A percentile compares a stretch with the other conserved stretches of the same genome.
Conservation (phyloP, 2,113 vertebrate genomes). For the Mesoclemmys tuberculata region DNA sequence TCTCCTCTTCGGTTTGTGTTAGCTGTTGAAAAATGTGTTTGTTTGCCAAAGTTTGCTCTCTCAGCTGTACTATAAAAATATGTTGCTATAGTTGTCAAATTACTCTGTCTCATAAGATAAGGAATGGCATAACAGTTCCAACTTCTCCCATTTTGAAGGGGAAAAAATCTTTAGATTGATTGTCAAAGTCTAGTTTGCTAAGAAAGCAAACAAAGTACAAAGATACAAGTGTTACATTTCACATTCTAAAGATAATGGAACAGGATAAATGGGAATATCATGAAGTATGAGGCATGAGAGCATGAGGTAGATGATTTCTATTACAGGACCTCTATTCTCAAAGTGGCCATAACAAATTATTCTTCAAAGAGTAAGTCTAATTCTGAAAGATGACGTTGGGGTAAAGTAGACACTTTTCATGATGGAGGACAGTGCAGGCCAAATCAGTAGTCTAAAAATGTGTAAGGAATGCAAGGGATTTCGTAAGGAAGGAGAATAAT, state of each 20-base stretch:
- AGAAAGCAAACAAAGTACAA: background rate
- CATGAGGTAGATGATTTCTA: background rate
- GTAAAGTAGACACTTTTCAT: background rate
- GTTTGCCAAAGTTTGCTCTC: background rate
- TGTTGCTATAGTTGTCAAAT: background rate
- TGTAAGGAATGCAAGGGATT: background rate
- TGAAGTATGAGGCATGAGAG: background rate
- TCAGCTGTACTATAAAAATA: background rate
- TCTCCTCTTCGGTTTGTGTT: background rate
- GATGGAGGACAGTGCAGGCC: background rate
- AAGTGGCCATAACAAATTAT: background rate
- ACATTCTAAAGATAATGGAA: background rate
- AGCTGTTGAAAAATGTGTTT: background rate
- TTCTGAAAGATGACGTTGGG: background rate
- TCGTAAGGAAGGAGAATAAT: background rate
- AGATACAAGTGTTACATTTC: background rate
- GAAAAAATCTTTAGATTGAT: background rate
- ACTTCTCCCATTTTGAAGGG: background rate
- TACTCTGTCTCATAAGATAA: constrained; percentile 12
- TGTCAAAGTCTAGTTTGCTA: background rate
- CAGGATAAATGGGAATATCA: background rate
- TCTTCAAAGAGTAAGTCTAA: background rate
- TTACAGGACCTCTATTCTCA: background rate
- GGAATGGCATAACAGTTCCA: background rate
- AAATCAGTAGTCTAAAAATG: background rate